Evolutionary conservation across 2,113 vertebrate species (phyloP).

Genomic region (Cavia aperea): DNA sequence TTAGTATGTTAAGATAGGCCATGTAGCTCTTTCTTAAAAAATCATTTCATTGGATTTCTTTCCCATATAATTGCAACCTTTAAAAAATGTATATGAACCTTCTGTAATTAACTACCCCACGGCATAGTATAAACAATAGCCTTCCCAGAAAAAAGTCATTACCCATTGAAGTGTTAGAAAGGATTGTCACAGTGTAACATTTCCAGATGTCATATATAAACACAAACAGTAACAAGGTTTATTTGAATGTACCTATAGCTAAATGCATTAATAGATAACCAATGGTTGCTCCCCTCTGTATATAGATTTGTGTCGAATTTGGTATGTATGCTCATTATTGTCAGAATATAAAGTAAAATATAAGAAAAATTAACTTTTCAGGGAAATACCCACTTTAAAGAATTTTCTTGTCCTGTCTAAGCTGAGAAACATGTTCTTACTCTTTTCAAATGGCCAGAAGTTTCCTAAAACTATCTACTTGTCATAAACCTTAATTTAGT

Average conservation of each 20-base stretch:
- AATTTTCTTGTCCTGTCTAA: background rate
- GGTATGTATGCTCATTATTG: background rate
- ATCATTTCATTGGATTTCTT: background rate
- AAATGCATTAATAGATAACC: background rate
- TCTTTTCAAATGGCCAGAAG: background rate
- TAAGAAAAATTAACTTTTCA: background rate
- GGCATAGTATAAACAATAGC: background rate
- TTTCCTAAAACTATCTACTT: background rate
- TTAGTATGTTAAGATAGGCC: background rate
- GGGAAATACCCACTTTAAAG: background rate
- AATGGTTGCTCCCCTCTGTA: background rate
- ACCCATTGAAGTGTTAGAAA: background rate
- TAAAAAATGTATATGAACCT: background rate
- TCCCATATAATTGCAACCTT: background rate
- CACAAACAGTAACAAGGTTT: background rate
- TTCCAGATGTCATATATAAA: background rate
- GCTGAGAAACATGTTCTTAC: background rate
- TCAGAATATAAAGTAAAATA: background rate
- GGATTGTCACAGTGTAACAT: background rate
- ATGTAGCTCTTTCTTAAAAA: background rate
- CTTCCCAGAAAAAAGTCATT: background rate
- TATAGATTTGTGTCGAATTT: background rate
- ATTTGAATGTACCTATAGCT: background rate
- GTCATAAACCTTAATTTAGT: background rate
- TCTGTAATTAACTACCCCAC: background rate